These are phyloP conservation scores for Ciona savignyi DNA, from an alignment of 23 tunicate genomes.

Conservation along the genomic window DNA sequence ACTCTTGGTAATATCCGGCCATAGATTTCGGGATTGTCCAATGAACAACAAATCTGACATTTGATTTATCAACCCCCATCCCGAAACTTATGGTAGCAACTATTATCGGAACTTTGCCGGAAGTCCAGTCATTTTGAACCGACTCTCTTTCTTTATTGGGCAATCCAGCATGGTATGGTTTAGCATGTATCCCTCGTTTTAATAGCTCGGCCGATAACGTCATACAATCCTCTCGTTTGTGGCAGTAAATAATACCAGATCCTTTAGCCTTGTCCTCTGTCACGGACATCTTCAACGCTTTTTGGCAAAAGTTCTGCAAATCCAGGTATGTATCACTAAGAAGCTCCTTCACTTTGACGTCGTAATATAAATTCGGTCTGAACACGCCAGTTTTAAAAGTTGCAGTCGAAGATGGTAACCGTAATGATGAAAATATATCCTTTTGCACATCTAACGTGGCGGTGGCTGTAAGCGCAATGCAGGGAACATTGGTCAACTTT, in stretches of 20 bases:
- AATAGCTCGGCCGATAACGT: conserved; percentile 50
- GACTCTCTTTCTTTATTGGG: conserved; percentile 54
- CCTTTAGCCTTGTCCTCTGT: background rate
- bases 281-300: background rate
- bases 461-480: conserved; percentile 91
- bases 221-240: conserved; percentile 85
- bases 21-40: conserved; percentile 97
- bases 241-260: conserved; percentile 85
- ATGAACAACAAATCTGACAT: conserved; percentile 90
- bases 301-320: conserved; percentile 50
- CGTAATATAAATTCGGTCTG: conserved; percentile 73
- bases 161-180: conserved; percentile 94
- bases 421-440: conserved; percentile 30
- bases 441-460: conserved; percentile 73
- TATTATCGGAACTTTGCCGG: conserved; percentile 73
- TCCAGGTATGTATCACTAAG: conserved; percentile 53
- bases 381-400: conserved; percentile 57
- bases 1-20: conserved; percentile 94
- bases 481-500: conserved; percentile 47
- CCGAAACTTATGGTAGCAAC: conserved; percentile 98
- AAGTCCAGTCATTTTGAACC: conserved; percentile 87
- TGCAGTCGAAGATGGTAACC: conserved; percentile 25
- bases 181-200: conserved; percentile 63
- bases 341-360: conserved; percentile 54
- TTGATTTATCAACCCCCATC: conserved; percentile 94